phyloP scores from a whole-genome alignment of 2,797 vertebrate genomes.

The Salarias fasciatus region DNA sequence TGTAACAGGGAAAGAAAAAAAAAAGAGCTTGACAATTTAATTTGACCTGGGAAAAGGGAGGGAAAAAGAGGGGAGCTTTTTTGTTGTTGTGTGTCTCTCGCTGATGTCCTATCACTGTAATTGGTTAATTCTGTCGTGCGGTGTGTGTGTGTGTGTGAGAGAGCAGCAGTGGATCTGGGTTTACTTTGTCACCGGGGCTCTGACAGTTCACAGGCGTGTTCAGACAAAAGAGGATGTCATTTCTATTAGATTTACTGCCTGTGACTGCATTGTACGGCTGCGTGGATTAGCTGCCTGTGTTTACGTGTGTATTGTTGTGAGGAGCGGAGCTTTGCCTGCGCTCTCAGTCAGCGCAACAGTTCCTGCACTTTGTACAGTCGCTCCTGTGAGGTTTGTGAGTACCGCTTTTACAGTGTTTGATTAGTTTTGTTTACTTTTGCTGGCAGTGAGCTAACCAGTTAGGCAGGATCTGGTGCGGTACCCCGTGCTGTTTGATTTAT shows the following conservation, averaged over 20 bases:
- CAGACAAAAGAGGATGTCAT: constrained; percentile 38
- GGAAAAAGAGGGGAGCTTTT: constrained; percentile 39
- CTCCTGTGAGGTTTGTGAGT: constrained; percentile 6
- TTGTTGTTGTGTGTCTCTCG: constrained; percentile 63
- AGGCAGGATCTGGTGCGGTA: constrained; percentile 50
- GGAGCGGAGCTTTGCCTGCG: no score
- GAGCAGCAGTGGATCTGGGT: constrained; percentile 18
- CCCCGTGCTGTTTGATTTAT: constrained; percentile 47
- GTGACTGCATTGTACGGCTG: not conserved
- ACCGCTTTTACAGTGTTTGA: constrained; percentile 47
- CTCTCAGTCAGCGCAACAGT: constrained; percentile 15
- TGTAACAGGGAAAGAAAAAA: constrained; percentile 62
- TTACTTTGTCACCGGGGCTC: constrained; percentile 43
- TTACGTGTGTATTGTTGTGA: constrained; percentile 14
- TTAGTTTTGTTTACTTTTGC: constrained; percentile 69
- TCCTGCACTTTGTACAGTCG: constrained; percentile 10
- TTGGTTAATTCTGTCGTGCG: constrained; percentile 70
- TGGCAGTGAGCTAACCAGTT: constrained; percentile 69
- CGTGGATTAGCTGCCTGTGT: constrained; percentile 9
- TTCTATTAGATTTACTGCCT: constrained; percentile 20
- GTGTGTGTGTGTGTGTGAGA: constrained; percentile 54
- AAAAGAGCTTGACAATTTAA: constrained; percentile 82
- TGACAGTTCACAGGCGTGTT: constrained; percentile 40
- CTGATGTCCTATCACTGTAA: constrained; percentile 70
- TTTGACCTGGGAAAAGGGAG: constrained; percentile 72